Percentiles rank a stretch among this genome's conserved stretches.
phyloP scores from a whole-genome alignment of 2,113 vertebrate species.

The Cebidichthys violaceus region DNA sequence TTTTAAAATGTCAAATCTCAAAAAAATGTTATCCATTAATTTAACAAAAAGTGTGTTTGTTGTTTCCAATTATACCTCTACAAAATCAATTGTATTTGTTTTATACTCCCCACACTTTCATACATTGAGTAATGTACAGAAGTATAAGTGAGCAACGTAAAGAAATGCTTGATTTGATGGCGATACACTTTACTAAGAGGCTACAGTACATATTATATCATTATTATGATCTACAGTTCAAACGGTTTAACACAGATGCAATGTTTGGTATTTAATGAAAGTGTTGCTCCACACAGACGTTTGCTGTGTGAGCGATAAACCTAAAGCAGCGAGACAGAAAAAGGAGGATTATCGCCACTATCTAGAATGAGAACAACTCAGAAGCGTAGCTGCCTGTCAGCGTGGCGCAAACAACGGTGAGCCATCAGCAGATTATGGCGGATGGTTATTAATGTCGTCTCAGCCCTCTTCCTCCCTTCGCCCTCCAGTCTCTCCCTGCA shows the following conservation, averaged over 20 bases:
- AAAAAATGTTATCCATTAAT: not conserved
- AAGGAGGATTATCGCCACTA: constrained; percentile 61
- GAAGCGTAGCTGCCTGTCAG: constrained; percentile 25
- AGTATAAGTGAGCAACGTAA: not conserved
- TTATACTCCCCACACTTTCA: not conserved
- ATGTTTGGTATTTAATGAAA: constrained; percentile 43
- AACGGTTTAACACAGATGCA: not conserved
- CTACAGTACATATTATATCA: not conserved
- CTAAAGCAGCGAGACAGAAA: constrained; percentile 18
- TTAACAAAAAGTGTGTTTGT: not conserved
- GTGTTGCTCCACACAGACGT: constrained; percentile 19
- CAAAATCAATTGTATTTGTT: not conserved
- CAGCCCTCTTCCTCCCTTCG: constrained; percentile 2
- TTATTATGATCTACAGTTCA: not conserved
- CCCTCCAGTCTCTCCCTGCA: constrained; percentile 20
- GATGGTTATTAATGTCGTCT: constrained; percentile 52
- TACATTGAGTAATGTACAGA: not conserved
- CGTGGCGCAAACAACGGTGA: constrained; percentile 49
- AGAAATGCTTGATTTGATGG: not conserved
- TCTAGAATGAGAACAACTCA: constrained; percentile 46
- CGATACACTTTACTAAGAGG: not conserved
- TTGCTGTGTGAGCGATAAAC: constrained; percentile 43
- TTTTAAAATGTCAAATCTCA: not conserved
- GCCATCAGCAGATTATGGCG: constrained; percentile 59
- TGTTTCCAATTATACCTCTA: not conserved